Evolutionary conservation across 1,140 invertebrate genomes (phyloP), one percentile per base, ranked within the genome.

Genomic region (Halictus rubicundus): DNA sequence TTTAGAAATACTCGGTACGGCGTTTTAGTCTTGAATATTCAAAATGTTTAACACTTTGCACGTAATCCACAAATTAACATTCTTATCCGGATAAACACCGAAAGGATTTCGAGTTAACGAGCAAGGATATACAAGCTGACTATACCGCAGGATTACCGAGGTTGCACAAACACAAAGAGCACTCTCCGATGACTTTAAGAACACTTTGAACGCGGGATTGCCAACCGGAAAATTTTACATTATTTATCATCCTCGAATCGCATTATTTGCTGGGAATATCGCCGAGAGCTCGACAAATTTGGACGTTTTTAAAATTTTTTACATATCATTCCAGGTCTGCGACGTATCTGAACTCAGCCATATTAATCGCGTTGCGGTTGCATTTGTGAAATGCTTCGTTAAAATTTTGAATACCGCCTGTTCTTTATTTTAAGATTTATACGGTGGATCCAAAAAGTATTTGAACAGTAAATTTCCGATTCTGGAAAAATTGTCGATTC

Each of bases 161-260:
- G 10, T 1, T 42, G 42, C 42, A 6, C 10, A 21, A 5, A 37
- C 2, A 8, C 27, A 37, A 19, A 37, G 16, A 63, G 27, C 27
- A 63, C 27, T 63, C 12, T 25, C 14, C 59, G 10, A 27, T 27
- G 23, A 10, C 23, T 16, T 27, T 27, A 21, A 60, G 21, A n/a
- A 63, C 5, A 27, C 7, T 37, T 27, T 37, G 6, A 1, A 14
- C 12, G 27, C n/a, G 8, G 25, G 7, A 63, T 27, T 27, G 14
- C 14, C 23, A 19, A 7, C 12, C 1, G 25, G 49, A 7, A 73
- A 73, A 49, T 73, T 2, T 14, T 49, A 25, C 59, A 82, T 79
- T 73, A 73, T 79, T 73, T 69, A 79, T 78, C 54, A 82, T 78
- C 37, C 57, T 19, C 57, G 54, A 79, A 79, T 68, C 54, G 66